phyloP scores from a whole-genome alignment of 2,113 vertebrate genomes.

The Hippocampus mohnikei region DNA sequence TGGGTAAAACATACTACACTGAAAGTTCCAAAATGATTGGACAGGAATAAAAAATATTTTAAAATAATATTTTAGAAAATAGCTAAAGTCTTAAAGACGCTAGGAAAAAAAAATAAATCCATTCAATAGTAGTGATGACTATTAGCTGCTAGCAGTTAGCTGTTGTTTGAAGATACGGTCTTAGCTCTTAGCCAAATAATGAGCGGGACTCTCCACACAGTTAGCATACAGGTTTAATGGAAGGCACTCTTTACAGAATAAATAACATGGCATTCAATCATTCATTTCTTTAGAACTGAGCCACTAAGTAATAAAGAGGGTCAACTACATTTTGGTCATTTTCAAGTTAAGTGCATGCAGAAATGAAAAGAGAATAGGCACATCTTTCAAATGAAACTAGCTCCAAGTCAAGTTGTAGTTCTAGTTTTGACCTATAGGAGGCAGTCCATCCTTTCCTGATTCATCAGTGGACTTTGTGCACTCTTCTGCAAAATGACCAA shows the following conservation, averaged over 20 bases:
- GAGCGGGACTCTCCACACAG: slow-evolving; percentile 17
- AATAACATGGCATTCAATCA: slow-evolving; percentile 48
- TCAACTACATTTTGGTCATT: not conserved
- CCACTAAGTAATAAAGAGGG: not conserved
- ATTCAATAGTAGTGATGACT: not conserved
- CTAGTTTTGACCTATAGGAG: not conserved
- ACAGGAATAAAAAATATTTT: no score
- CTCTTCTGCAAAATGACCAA: not conserved
- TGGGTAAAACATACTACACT: not conserved
- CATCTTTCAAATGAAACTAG: not conserved
- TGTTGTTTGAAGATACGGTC: no score
- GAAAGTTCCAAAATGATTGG: not conserved
- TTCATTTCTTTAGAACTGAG: not conserved
- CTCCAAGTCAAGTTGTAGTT: not conserved
- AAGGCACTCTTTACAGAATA: slow-evolving; percentile 73
- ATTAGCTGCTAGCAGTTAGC: not conserved
- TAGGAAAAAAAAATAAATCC: not conserved
- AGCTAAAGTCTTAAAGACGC: no score
- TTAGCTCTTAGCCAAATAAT: slow-evolving; percentile 2
- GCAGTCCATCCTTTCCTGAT: not conserved
- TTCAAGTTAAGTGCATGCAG: not conserved
- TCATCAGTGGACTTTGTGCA: not conserved
- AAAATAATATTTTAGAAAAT: no score
- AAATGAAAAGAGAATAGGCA: not conserved
- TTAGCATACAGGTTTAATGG: slow-evolving; percentile 68